Evolutionary conservation across 2,113 vertebrate species (phyloP), one percentile per base, ranked within the genome.

Genomic region (Brachyhypopomus gauderio): DNA sequence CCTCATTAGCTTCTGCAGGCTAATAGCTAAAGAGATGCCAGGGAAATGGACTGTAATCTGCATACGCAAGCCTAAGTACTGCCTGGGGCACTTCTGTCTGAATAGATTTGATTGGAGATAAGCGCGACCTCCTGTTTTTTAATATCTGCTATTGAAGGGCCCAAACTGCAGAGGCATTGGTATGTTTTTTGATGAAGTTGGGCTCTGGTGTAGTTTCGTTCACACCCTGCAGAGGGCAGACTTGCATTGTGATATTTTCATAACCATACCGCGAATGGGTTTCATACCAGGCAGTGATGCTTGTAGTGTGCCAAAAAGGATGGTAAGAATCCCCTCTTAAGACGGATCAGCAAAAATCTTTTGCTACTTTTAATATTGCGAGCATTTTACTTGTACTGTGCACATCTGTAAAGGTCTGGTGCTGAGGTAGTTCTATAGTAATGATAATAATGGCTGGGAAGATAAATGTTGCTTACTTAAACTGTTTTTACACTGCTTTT

Each of bases 221-320:
- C 1, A 12, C 0, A 1, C 11, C 87, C 91, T 89, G 87, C 87
- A 92, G 93, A 91, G 88, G 91, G 58, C 89, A 90, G 87, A 23
- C 85, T 84, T 88, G 90, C 56, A 86, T 83, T 85, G 69, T 84
- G 79, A 48, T 85, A 71, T n/a, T 56, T 73, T 70, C 23, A 9
- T 22, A 22, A n/a, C 3, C 12, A 7, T 19, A 30, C 41, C 9
- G 41, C 22, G 12, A 41, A 20, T 5, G 48, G 36, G 14, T 23
- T 17, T 52, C 22, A 52, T 52, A 52, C 2, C 9, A 52, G 45
- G 45, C 12, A 16, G 27, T 78, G 9, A 19, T 41, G 66, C 6
- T 20, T 59, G 66, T 34, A 8, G 19, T 34, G 30, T 60, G 66
- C 22, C 9, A 67, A 34, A 30, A 66, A 17, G 34, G 64, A 36